Percentiles rank a stretch among this genome's conserved stretches.
These are phyloP conservation scores for Eubasilissa splendida DNA, from an alignment of 2,888 invertebrate species.

Conservation along the genomic window DNA sequence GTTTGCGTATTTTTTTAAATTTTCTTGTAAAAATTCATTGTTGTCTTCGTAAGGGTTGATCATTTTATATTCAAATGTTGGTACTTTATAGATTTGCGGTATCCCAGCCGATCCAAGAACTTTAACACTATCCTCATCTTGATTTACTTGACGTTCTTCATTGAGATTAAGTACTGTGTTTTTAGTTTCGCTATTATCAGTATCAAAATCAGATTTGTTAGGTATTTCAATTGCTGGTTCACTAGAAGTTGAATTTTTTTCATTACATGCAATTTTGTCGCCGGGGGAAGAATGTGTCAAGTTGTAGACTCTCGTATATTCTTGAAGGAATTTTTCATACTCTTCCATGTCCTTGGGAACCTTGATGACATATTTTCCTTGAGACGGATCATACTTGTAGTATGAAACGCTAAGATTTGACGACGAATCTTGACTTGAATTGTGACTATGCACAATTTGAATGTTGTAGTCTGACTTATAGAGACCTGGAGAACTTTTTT, in stretches of 20 bases:
- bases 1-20: not conserved
- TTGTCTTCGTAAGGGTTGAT: too few species aligned
- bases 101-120: not conserved
- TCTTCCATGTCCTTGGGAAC: conserved; percentile 32
- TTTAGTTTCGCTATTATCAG: conserved; percentile 11
- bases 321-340: conserved; percentile 39
- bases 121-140: not conserved
- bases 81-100: not conserved
- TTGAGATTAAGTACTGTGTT: not conserved
- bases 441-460: too few species aligned
- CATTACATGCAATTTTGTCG: not conserved
- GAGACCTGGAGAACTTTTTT: too few species aligned
- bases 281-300: not conserved
- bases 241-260: not conserved
- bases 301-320: conserved; percentile 37
- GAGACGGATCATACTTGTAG: conserved; percentile 35
- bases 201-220: not conserved
- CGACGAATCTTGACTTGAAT: too few species aligned
- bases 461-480: too few species aligned
- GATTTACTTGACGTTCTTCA: not conserved
- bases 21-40: not conserved
- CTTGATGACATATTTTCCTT: conserved; percentile 32
- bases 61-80: conserved; percentile 21
- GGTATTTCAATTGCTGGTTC: not conserved
- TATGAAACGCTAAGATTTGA: conserved; percentile 31